phyloP scores from a whole-genome alignment of 2,888 invertebrate genomes.

The Lasioglossum calceatum region DNA sequence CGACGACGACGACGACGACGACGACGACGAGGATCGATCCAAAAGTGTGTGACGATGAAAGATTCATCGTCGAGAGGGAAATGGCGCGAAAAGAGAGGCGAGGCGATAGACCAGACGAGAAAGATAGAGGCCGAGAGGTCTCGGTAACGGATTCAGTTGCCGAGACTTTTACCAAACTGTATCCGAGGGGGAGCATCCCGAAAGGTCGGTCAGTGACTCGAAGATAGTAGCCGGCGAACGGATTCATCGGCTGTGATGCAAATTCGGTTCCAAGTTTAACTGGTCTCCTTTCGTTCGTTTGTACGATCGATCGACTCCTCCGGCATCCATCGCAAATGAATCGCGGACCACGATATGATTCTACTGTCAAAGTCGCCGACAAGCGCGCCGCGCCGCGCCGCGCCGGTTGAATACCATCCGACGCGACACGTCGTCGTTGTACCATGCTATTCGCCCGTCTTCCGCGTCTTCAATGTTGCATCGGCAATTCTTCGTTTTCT shows the following conservation, averaged over 20 bases:
- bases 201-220: conserved; percentile 45
- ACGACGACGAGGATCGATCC: conserved; percentile 53
- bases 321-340: conserved; percentile 27
- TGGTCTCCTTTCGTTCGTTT: not conserved
- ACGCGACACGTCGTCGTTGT: not conserved
- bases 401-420: conserved; percentile 23
- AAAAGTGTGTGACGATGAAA: conserved; percentile 52
- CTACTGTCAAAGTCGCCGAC: not conserved
- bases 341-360: conserved; percentile 37
- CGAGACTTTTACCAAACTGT: conserved; percentile 34
- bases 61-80: conserved; percentile 62
- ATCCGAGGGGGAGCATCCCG: conserved; percentile 18
- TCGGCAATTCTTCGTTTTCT: conserved; percentile 16
- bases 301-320: conserved; percentile 43
- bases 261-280: conserved; percentile 20
- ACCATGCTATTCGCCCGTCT: not conserved
- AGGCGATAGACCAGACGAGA: conserved; percentile 23
- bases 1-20: conserved; percentile 1
- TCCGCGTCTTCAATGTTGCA: conserved; percentile 25
- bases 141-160: conserved; percentile 31
- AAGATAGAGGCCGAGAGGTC: conserved; percentile 2
- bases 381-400: no score
- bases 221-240: conserved; percentile 20
- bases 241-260: conserved; percentile 37
- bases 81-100: conserved; percentile 35